Base-by-base conservation (phyloP, 2,888 invertebrate genomes). In the Macroteleia sp. region DNA sequence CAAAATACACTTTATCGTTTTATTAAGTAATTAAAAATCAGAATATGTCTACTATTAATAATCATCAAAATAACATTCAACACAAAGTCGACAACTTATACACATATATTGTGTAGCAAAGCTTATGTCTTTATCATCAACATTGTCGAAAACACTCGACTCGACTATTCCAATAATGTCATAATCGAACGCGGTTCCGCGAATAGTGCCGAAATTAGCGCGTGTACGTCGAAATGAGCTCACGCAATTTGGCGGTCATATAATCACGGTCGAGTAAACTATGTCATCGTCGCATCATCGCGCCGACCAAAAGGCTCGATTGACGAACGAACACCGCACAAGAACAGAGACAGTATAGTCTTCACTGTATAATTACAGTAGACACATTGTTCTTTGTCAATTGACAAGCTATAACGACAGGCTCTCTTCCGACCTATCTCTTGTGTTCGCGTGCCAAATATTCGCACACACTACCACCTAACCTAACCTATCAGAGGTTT, bases 301-400 rank as follows among this genome's bases (percentile, higher is more conserved):
- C 44, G 22, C 34, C 19, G 19, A 10, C 46, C 39, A 57, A 56
- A 64, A 48, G 42, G 34, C 44, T 52, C 61, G 42, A 42, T 52
- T 69, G 50, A 52, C 34, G 44, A 70, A 22, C 48, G 17, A 50
- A 16, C 14, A 9, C 6, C 20, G 39, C 14, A 9, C 36, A 1
- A 56, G 39, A 41, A 44, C 17, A 48, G 75, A 69, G 75, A 67
- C 5, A 10, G 12, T 66, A 57, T 9, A 25, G 59, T 25, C 69
- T 42, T 59, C 59, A 0, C 25, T 48, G 50, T 59, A 59, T 69
- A 59, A 69, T 69, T 59, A 74, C 36, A 34, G 85, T 82, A 85
- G 83, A 82, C 82, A 86, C 85, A 85, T 85, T 80, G 82, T 82
- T 75, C 83, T 64, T 71, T 82, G 80, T 80, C 75, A 71, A 57